Base-by-base conservation (phyloP, 2,797 vertebrate genomes). In the Enteromius radiatus region DNA sequence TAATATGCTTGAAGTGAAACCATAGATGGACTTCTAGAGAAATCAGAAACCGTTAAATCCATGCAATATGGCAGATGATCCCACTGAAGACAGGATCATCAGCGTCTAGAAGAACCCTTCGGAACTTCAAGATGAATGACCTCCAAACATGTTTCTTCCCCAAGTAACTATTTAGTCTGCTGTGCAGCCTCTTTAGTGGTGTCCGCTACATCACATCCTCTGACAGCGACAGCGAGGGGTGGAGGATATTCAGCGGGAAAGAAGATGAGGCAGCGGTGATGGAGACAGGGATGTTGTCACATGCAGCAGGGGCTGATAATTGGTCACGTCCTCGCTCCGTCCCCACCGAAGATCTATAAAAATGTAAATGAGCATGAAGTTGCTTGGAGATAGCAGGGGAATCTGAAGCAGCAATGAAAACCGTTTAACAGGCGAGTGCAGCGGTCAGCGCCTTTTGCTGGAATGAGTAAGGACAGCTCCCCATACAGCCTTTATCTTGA, bases 281-380 rank as follows among this genome's bases (percentile, higher is more conserved):
- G 75, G 84, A 87, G 87, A 85, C 65, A 71, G 78, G 84, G 88
- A 87, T 73, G 79, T 88, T 84, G 90, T 89, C 86, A 88, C 90
- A 87, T 79, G 92, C 91, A 88, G 90, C 90, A 76, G 81, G 90
- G 90, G 88, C 87, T 91, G 88, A 93, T 94, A 94, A 94, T 94
- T 95, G 92, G 92, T 92, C 91, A 89, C 91, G 90, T 93, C 90
- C 86, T 21, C 84, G 56, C 84, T 86, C 88, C 86, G 3, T 91
- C 84, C 91, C 90, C 45, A 86, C 90, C 28, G 87, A 87, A 89
- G 87, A 89, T 89, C 92, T 93, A 93, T 95, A 93, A 95, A 95
- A 92, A 95, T 95, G 92, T 91, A 94, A 95, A 94, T 94, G 90
- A 94, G 90, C 88, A 86, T 41, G 70, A 59, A 75, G 61, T 64